phyloP scores from a whole-genome alignment of 2,888 invertebrate genomes.

The Dasysyrphus albostriatus region DNA sequence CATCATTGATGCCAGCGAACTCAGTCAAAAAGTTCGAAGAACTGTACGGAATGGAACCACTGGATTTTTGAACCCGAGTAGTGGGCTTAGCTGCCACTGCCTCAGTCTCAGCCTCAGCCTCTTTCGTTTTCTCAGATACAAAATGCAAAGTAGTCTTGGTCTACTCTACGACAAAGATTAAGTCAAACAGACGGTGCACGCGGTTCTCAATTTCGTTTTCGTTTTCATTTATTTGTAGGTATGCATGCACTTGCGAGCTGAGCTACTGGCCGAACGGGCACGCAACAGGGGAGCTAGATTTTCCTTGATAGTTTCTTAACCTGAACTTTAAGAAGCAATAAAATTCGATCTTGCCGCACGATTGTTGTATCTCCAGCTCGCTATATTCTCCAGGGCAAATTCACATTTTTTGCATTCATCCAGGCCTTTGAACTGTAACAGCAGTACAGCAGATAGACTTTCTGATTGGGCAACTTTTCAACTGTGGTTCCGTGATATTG shows the following conservation, averaged over 20 bases:
- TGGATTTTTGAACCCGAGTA: conserved; percentile 48
- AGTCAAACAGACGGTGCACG: conserved; percentile 31
- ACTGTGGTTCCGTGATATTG: conserved; percentile 60
- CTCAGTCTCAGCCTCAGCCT: no score
- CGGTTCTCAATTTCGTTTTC: conserved; percentile 66
- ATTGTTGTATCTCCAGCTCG: conserved; percentile 25
- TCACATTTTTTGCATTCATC: conserved; percentile 71
- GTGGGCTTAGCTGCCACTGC: conserved; percentile 1
- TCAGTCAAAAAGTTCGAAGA: conserved; percentile 73
- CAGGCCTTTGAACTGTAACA: conserved; percentile 72
- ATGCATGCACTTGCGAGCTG: conserved; percentile 9
- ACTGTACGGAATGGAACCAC: conserved; percentile 74
- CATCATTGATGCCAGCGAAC: conserved; percentile 69
- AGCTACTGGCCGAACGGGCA: neutral
- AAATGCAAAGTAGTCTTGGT: conserved; percentile 51
- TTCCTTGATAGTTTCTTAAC: conserved; percentile 78
- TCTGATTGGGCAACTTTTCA: conserved; percentile 69
- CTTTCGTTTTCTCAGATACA: conserved; percentile 13
- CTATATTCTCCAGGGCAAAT: conserved; percentile 70
- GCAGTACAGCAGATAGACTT: conserved; percentile 59
- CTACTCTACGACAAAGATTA: conserved; percentile 19
- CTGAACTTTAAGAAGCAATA: conserved; percentile 65
- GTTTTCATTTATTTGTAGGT: conserved; percentile 67
- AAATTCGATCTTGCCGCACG: conserved; percentile 68
- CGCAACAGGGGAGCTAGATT: conserved; percentile 56